phyloP scores from a whole-genome alignment of 2,113 vertebrate species.

The Silurus meridionalis region DNA sequence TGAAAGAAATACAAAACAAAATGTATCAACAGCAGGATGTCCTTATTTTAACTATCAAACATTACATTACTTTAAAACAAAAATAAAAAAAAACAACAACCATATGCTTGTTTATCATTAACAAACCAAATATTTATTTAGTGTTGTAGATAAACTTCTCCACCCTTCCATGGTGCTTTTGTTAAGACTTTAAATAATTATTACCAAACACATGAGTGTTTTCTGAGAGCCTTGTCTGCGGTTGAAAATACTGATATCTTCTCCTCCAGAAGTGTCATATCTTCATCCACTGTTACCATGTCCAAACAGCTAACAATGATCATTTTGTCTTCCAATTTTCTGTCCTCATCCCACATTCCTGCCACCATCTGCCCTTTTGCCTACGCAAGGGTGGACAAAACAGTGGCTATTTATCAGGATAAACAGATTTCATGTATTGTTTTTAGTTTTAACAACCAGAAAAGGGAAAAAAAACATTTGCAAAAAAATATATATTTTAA shows the following conservation, averaged over 20 bases:
- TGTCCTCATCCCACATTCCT: not conserved
- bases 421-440: not conserved
- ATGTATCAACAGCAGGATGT: not conserved
- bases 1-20: too few relatives aligned
- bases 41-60: not conserved
- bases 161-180: not conserved
- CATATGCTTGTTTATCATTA: not conserved
- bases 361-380: not conserved
- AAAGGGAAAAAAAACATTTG: not conserved
- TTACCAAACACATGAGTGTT: not conserved
- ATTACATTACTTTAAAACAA: not conserved
- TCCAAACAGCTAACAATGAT: not conserved
- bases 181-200: not conserved
- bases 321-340: not conserved
- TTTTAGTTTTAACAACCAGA: not conserved
- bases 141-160: not conserved
- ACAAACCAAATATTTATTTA: not conserved
- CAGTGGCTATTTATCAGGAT: not conserved
- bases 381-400: not conserved
- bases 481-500: not conserved
- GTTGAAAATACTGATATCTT: not conserved
- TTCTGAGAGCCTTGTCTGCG: not conserved
- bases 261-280: not conserved
- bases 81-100: not conserved
- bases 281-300: not conserved